Evolutionary conservation across 2,113 vertebrate genomes (phyloP), one percentile per base, ranked within the genome.

Genomic region (Platycercus adscitus): DNA sequence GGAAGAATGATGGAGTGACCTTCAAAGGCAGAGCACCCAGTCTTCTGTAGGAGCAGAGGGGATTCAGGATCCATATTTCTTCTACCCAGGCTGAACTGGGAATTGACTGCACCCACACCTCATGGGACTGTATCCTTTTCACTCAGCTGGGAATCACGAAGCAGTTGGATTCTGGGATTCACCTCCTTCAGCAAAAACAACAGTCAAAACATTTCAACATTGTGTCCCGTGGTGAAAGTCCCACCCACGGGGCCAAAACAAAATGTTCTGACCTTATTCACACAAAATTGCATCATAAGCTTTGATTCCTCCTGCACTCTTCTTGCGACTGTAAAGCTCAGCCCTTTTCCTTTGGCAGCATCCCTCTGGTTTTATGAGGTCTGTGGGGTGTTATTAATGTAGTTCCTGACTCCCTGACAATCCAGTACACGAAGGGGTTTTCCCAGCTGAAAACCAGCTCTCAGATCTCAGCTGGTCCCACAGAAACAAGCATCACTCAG

Each of bases 211-310:
- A 73, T 94, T 95, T 95, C 90, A 84, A 86, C 88, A 90, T 18
- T 20, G 28, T 12, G 86, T 82, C 71, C 83, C 82, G 0, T 24
- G 53, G 88, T 91, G 79, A 81, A 93, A 90, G 86, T 29, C 71
- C 31, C 58, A 61, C 86, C 77, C 35, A 8, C 0, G 15, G 28
- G 73, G 79, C 82, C 94, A 95, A 97, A 97, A 97, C 94, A 96
- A 83, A 97, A 95, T 95, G 95, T 96, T 95, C 96, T 43, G 76
- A 90, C 90, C 88, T 95, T 95, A 33, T 93, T 96, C 92, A 78
- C 88, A 94, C 64, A 88, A 86, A 91, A 89, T 80, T 94, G 58
- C 46, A 2, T 95, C 91, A 85, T 33, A 24, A 77, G 10, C 71
- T 96, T 78, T 90, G 87, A 53, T 93, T 94, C 37, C 81, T 91